phyloP scores from a whole-genome alignment of 2,113 vertebrate genomes.

The Stictonetta naevosa region DNA sequence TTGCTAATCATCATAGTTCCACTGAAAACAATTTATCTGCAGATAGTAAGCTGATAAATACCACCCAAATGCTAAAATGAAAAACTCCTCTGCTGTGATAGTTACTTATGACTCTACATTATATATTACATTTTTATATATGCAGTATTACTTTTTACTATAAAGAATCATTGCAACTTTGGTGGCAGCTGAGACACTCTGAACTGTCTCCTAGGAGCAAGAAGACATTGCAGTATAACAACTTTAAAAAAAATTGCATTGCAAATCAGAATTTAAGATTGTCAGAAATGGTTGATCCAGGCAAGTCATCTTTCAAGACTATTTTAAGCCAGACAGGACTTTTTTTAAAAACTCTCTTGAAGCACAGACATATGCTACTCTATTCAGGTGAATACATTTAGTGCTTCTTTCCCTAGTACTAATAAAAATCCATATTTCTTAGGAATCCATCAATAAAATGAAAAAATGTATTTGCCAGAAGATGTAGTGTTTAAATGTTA shows the following conservation, averaged over 20 bases:
- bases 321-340: conserved; percentile 32
- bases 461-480: background rate
- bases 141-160: conserved; percentile 70
- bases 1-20: conserved; percentile 58
- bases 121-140: conserved; percentile 71
- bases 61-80: conserved; percentile 61
- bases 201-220: conserved; percentile 69
- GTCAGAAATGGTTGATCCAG: conserved; percentile 17
- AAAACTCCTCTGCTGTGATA: conserved; percentile 65
- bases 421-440: background rate
- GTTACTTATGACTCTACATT: conserved; percentile 61
- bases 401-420: background rate
- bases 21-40: conserved; percentile 63
- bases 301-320: conserved; percentile 18
- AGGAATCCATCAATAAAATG: background rate
- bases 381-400: conserved; percentile 22
- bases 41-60: conserved; percentile 72
- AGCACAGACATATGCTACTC: background rate
- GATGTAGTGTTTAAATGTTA: background rate
- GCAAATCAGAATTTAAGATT: conserved; percentile 53
- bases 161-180: conserved; percentile 61
- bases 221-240: conserved; percentile 65
- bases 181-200: conserved; percentile 63
- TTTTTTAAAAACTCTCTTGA: background rate
- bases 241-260: conserved; percentile 50